Evolutionary conservation across 2,113 vertebrate species (phyloP).

Genomic region (Tragelaphus strepsiceros): DNA sequence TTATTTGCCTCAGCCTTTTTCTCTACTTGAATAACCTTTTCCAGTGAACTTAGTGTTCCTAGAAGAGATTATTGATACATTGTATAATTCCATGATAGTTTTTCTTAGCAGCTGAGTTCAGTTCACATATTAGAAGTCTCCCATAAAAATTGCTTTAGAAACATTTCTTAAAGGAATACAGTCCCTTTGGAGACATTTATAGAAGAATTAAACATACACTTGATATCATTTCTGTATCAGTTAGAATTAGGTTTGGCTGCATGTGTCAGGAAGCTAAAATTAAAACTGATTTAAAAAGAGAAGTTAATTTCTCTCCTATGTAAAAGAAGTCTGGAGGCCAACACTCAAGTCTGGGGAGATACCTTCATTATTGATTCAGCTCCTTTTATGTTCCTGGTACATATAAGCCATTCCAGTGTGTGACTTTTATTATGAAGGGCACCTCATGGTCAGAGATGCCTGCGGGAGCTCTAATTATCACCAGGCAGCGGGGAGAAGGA

Average conservation of each 20-base stretch:
- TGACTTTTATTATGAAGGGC: not conserved
- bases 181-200: not conserved
- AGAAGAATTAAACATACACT: not conserved
- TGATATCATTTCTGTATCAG: not conserved
- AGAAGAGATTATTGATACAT: not conserved
- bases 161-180: conserved; percentile 38
- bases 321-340: not conserved
- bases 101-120: not conserved
- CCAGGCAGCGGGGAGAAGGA: not conserved
- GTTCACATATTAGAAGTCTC: not conserved
- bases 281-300: not conserved
- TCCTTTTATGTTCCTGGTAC: not conserved
- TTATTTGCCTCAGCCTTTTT: not conserved
- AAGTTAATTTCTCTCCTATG: not conserved
- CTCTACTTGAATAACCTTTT: not conserved
- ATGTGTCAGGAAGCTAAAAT: not conserved
- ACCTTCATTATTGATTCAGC: not conserved
- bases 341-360: not conserved
- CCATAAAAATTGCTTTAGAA: conserved; percentile 25
- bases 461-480: not conserved
- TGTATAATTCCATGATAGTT: not conserved
- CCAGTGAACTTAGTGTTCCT: not conserved
- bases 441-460: not conserved
- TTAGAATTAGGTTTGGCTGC: not conserved
- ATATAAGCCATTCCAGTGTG: not conserved